Base-by-base conservation (phyloP, 2,888 invertebrate genomes). In the Epirrhoe tristata region DNA sequence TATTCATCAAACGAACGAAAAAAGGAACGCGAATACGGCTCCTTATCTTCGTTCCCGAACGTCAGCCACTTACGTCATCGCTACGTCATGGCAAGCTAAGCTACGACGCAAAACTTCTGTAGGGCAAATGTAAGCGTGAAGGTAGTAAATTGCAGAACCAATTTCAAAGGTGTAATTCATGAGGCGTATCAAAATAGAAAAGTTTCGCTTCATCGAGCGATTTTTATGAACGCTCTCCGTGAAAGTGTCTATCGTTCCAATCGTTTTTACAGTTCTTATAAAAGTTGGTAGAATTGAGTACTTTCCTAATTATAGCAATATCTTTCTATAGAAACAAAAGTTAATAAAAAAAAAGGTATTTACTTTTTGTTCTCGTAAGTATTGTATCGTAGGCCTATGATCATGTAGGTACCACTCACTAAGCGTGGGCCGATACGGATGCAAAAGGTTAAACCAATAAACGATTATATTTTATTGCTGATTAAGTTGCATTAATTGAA, bases 201-300 rank as follows among this genome's bases (percentile, higher is more conserved):
- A 73, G 73, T 78, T 79, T 72, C 77, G 79, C 76, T 83, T 79
- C 79, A 81, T 65, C 74, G 79, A 80, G 81, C 73, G 63, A 79
- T 78, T 84, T 84, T 84, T 84, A 85, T 81, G 80, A 82, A 77
- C 79, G 73, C 77, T 83, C 85, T 83, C 82, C 76, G 72, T 70
- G 81, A 84, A 84, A 75, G 73, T 53, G 39, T 70, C 73, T 74
- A 81, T 83, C 77, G 74, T 77, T 69, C 63, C 72, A 77, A 80
- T 81, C 76, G 78, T 81, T 82, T 83, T 81, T 80, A 79, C 64
- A 71, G 74, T 63, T 69, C 43, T 48, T 48, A 16, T 24, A 24
- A 24, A 24, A 24, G 24, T n/a, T n/a, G n/a, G n/a, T n/a, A n/a
- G 14, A 46, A 14, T 46, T 46, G 46, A n/a, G 3, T 46, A 46